These are phyloP conservation scores for Leptinotarsa rubiginosa DNA, from an alignment of 2,888 invertebrate species.

Conservation along the genomic window DNA sequence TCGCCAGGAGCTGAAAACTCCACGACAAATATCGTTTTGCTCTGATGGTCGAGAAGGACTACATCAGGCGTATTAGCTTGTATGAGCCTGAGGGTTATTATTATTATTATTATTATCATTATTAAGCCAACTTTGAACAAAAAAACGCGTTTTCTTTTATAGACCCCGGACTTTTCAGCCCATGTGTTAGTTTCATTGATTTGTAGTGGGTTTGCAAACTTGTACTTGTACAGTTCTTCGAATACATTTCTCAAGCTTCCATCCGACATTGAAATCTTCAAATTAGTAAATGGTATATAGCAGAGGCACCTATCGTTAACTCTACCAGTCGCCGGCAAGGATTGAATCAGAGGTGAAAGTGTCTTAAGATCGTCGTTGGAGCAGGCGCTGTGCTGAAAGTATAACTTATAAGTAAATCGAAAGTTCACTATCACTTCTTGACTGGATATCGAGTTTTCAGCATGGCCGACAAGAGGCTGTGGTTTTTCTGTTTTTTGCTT, in stretches of 20 bases:
- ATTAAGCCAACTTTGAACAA: too few species aligned
- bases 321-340: slow-evolving; percentile 57
- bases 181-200: not conserved
- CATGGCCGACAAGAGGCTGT: slow-evolving; percentile 66
- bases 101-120: too few species aligned
- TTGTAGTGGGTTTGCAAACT: not conserved
- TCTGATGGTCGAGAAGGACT: too few species aligned
- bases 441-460: slow-evolving; percentile 64
- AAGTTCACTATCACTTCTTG: slow-evolving; percentile 64
- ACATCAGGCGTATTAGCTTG: too few species aligned
- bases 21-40: too few species aligned
- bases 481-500: slow-evolving; percentile 66
- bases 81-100: too few species aligned
- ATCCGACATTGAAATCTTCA: not conserved
- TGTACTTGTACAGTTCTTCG: not conserved
- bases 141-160: too few species aligned
- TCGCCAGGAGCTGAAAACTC: too few species aligned
- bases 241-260: not conserved
- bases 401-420: slow-evolving; percentile 67
- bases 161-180: too few species aligned
- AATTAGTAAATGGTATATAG: slow-evolving; percentile 47
- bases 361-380: slow-evolving; percentile 46
- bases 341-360: slow-evolving; percentile 60
- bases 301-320: slow-evolving; percentile 63
- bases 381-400: slow-evolving; percentile 62